Base-by-base conservation (phyloP, 2,113 vertebrate genomes). In the Neoarius graeffei region DNA sequence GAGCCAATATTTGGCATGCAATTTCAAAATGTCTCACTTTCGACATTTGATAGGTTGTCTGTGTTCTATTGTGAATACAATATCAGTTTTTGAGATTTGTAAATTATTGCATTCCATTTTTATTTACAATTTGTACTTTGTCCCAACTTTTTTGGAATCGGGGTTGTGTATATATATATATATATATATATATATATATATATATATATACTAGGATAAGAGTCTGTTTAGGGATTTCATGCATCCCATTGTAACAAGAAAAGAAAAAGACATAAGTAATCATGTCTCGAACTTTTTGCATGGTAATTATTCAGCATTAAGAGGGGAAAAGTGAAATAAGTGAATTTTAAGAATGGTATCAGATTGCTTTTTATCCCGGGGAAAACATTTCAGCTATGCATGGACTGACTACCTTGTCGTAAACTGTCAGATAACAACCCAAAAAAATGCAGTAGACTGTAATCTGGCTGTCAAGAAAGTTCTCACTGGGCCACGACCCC, bases 341-440 rank as follows among this genome's bases (percentile, higher is more conserved):
- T 80, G 59, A 19, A 85, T 89, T 85, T 74, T 59, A 62, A 59
- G 54, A 56, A 74, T 62, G 73, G 83, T 88, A 62, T 88, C 60
- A 62, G 83, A 86, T 69, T 82, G 57, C 60, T 86, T 90, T 52
- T 83, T 85, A 82, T 67, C 83, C 48, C 64, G 35, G 62, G 74
- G 30, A 71, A 91, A 91, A 81, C 86, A 92, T 94, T 91, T 88
- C 85, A 91, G 89, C 86, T 91, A 93, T 92, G 93, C 88, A 85
- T 57, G 20, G 74, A 85, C 69, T 89, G 84, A 89, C 88, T 25
- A 73, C 86, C 84, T 87, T 88, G 52, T 91, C 86, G 64, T 73
- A 84, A 90, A 60, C 62, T 88, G 87, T 92, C 84, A 90, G 85
- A 84, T 88, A 84, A 91, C 83, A 90, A 91, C 85, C 81, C 27